phyloP scores from a whole-genome alignment of 2,888 invertebrate genomes.

The Balanococcus diminutus region DNA sequence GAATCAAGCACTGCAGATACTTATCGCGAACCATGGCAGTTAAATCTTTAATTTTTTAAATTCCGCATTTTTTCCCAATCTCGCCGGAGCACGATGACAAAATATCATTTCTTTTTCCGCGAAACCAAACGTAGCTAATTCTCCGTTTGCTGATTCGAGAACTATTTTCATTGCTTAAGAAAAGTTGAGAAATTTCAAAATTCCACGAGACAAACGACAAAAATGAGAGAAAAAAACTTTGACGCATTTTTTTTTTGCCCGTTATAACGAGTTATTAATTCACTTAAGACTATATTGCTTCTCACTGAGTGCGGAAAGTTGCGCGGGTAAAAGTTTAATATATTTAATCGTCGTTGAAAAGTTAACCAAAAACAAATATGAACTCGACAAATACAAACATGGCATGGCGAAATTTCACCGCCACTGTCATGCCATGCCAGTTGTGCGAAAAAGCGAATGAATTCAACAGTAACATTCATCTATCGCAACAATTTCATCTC shows the following conservation, averaged over 20 bases:
- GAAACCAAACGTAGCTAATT: too few relatives aligned
- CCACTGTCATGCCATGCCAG: too few relatives aligned
- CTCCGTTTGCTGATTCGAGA: too few relatives aligned
- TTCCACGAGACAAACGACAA: neutral
- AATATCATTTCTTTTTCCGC: too few relatives aligned
- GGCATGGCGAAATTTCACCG: constrained; percentile 8
- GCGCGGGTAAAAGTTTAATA: constrained; percentile 3
- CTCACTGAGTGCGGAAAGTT: neutral
- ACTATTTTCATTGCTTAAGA: too few relatives aligned
- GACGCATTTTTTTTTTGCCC: neutral
- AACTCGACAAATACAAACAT: constrained; percentile 24
- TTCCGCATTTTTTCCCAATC: too few relatives aligned
- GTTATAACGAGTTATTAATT: constrained; percentile 4
- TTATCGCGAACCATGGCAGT: too few relatives aligned
- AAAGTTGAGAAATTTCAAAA: neutral
- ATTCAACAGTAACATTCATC: constrained; percentile 17
- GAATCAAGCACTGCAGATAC: too few relatives aligned
- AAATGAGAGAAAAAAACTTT: neutral
- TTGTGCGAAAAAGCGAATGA: constrained; percentile 1
- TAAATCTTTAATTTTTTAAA: too few relatives aligned
- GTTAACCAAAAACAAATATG: constrained; percentile 20
- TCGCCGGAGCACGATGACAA: too few relatives aligned
- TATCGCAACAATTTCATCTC: constrained; percentile 8
- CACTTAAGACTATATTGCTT: neutral
- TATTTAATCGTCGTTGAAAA: constrained; percentile 23